Evolutionary conservation across 2,113 vertebrate species (phyloP), one percentile per base, ranked within the genome.

Genomic region (Monarcha castaneiventris): DNA sequence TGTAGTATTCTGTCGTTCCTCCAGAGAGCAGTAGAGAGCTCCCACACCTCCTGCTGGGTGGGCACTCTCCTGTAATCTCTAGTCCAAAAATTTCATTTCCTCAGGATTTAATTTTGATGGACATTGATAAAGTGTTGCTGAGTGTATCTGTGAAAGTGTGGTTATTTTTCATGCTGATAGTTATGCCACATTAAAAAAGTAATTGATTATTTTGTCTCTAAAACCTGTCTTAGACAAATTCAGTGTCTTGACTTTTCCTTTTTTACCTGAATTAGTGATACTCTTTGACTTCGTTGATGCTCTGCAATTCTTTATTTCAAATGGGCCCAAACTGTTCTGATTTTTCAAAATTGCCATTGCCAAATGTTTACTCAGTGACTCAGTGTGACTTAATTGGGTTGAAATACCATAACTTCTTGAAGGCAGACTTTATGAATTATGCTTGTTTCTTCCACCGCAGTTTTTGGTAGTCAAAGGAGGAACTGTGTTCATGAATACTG

Each of bases 291-390:
- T 59, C 23, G 41, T 13, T 81, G 61, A 30, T 32, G 44, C 13
- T 75, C 68, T 43, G 8, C 4, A 7, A 2, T 89, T 78, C 73
- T 82, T 79, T 71, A 33, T 93, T 91, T 85, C 76, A 61, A 59
- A 68, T 79, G 33, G 25, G 13, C 32, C 39, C 39, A 78, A 82
- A 71, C 39, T 0, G 0, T 61, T 91, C 22, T 71, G 17, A 16
- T 74, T 67, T 94, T 74, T 84, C 74, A n/a, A n/a, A 93, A 56
- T 35, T 89, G 25, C 41, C 30, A 23, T 74, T 87, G 81, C 46
- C 66, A 58, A 32, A 37, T 7, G 1, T 27, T 84, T 64, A 11
- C 19, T 74, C 16, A 11, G 64, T 94, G 73, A 81, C 52, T 89
- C 90, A 71, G 22, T 59, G 71, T 74, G 61, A 77, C 68, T 79